Base-by-base conservation (phyloP, 2,888 invertebrate genomes). In the Pharmacophagus antenor region DNA sequence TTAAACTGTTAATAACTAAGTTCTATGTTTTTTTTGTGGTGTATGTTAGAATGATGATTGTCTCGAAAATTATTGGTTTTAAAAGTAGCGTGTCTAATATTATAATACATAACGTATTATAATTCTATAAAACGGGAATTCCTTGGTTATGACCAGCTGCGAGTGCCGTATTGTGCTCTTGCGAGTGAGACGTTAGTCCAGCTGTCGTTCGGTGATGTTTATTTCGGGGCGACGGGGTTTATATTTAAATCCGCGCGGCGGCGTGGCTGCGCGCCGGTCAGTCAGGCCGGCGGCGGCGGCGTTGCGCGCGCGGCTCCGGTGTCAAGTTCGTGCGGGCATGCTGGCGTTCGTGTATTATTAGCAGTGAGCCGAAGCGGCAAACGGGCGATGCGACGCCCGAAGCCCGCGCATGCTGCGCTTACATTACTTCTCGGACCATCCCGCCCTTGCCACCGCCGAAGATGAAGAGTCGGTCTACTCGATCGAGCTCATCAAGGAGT, bases 401-500 rank as follows among this genome's bases (percentile, higher is more conserved):
- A 77, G 73, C 75, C 76, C 90, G 92, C 86, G 89, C 86, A 95
- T 95, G 95, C 93, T 96, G 92, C 94, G 95, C 84, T 91, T 96
- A 91, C 95, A 96, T 84, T 95, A 95, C 84, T 96, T 94, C 86
- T 96, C 96, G 80, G 95, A 95, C 92, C 92, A 94, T 88, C 94
- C 94, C 83, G 92, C 93, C 82, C 91, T 95, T 92, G 81, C 92
- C 92, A 84, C 88, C 87, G 84, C 91, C 89, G 89, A 92, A 79
- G 91, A 84, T 75, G 90, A 92, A 74, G 89, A 90, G 68, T 87
- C 92, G 68, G 95, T 95, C 74, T 95, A 96, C 88, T 94, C 95
- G 68, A 91, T 95, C 83, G 96, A 95, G 82, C 94, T 95, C 83
- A 96, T 96, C 89, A 96, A 96, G 91, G 96, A 96, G 88, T 96